Evolutionary conservation across 2,113 vertebrate species (phyloP).

Genomic region (Myotis lucifugus): DNA sequence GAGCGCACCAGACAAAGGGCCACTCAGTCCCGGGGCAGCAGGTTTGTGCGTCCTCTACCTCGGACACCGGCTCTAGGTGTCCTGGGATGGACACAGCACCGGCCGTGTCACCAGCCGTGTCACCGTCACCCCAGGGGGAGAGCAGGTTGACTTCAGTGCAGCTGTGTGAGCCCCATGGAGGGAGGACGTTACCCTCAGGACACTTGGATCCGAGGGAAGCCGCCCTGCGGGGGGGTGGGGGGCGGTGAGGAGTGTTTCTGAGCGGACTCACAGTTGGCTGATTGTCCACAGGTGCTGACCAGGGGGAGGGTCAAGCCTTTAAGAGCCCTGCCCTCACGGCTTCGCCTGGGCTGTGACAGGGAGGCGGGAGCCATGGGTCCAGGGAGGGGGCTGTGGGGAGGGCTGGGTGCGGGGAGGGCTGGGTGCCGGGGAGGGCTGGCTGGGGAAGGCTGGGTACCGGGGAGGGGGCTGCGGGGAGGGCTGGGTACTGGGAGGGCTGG

Average conservation of each 20-base stretch:
- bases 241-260: neutral
- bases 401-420: no score
- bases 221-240: no score
- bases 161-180: neutral
- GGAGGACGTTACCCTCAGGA: neutral
- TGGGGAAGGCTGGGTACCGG: no score
- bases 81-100: neutral
- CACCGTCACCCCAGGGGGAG: neutral
- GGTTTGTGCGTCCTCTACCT: neutral
- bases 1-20: no score
- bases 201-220: neutral
- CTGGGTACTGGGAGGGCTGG: no score
- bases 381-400: neutral
- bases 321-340: fast-evolving
- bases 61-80: neutral
- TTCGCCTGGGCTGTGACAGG: neutral
- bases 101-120: neutral
- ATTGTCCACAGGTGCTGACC: neutral
- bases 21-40: neutral
- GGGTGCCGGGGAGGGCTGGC: no score
- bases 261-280: neutral
- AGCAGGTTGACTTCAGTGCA: neutral
- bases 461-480: no score
- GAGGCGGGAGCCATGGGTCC: neutral
- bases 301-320: neutral